phyloP scores from a whole-genome alignment of 2,888 invertebrate species.

The Sarcophaga subvicina region DNA sequence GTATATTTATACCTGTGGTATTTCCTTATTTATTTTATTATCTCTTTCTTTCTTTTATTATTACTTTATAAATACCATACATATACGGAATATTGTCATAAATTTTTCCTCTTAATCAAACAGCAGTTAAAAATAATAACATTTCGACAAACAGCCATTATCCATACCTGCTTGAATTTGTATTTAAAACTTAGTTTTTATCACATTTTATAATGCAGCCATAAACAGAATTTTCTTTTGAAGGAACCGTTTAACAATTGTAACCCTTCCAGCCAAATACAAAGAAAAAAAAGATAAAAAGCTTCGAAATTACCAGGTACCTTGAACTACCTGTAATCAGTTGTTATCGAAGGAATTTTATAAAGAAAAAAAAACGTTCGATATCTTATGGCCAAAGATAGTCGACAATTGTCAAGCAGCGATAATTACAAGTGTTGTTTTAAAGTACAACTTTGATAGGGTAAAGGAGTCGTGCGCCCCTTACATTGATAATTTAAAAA shows the following conservation, averaged over 20 bases:
- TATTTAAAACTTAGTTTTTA: too few species aligned
- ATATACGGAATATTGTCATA: too few species aligned
- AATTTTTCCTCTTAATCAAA: not conserved
- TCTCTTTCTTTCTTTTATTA: too few species aligned
- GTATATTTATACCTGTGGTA: not conserved
- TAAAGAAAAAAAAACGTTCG: not conserved
- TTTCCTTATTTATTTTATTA: not conserved
- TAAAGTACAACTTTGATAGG: not conserved
- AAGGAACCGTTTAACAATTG: too few species aligned
- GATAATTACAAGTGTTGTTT: slow-evolving; percentile 14
- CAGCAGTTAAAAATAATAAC: not conserved
- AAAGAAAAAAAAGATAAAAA: too few species aligned
- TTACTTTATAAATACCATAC: too few species aligned
- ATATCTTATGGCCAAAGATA: slow-evolving; percentile 27
- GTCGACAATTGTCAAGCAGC: not conserved
- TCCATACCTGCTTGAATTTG: not conserved
- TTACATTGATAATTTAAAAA: not conserved
- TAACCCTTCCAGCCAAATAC: too few species aligned
- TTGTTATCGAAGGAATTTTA: slow-evolving; percentile 6
- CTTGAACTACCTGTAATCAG: not conserved
- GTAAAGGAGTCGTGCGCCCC: not conserved
- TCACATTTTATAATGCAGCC: too few species aligned
- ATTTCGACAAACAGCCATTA: not conserved
- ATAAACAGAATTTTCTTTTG: too few species aligned
- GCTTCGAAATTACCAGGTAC: not conserved